Evolutionary conservation across 2,113 vertebrate genomes (phyloP).

Genomic region (Alouatta palliata): DNA sequence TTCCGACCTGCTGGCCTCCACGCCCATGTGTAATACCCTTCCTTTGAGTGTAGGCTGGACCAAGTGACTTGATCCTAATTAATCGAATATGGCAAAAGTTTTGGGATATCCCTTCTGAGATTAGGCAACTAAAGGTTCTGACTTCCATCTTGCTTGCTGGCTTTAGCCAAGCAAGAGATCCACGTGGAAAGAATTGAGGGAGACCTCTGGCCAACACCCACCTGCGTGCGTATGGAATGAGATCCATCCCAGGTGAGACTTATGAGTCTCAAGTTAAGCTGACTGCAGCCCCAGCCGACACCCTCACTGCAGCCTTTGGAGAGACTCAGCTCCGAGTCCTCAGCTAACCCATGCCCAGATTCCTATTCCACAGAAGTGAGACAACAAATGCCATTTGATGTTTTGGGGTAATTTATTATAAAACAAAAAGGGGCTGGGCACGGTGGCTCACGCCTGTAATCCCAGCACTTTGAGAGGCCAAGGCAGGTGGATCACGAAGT

Average conservation of each 20-base stretch:
- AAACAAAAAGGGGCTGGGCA: neutral
- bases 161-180: neutral
- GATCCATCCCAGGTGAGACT: neutral
- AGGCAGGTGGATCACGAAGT: no score
- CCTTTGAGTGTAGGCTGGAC: neutral
- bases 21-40: neutral
- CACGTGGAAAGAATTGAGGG: neutral
- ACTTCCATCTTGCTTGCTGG: neutral
- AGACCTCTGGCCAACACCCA: neutral
- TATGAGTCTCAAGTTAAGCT: neutral
- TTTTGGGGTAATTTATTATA: neutral
- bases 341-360: neutral
- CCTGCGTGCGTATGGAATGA: neutral
- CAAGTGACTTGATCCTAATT: neutral
- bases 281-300: neutral
- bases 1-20: neutral
- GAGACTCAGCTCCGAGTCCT: neutral
- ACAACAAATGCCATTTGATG: neutral
- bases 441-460: no score
- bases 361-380: neutral
- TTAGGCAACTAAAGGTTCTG: neutral
- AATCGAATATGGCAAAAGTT: neutral
- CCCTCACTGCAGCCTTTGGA: neutral
- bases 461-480: no score
- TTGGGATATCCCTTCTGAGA: neutral